Percentiles rank a stretch among this genome's conserved stretches.
phyloP scores from a whole-genome alignment of 2,888 invertebrate genomes.

The Microplitis deprimator region DNA sequence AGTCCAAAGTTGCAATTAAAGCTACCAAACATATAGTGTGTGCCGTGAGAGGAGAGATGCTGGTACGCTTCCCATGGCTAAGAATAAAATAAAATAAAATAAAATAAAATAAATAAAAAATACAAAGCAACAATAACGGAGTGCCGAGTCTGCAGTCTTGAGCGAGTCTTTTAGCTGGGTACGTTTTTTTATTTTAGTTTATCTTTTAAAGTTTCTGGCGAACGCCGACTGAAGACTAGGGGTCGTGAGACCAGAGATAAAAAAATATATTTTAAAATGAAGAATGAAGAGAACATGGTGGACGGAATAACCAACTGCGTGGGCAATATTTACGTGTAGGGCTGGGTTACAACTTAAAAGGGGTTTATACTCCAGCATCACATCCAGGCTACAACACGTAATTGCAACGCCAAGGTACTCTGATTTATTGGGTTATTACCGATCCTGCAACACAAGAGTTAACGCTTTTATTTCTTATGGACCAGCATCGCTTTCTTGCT shows the following conservation, averaged over 20 bases:
- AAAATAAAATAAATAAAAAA: conserved; percentile 40
- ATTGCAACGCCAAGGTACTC: conserved; percentile 66
- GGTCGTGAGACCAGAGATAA: conserved; percentile 5
- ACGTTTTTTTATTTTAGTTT: too few relatives aligned
- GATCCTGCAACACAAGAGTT: conserved; percentile 60
- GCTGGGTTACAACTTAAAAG: conserved; percentile 60
- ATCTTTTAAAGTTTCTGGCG: not conserved
- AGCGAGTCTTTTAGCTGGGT: not conserved
- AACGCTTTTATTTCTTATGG: conserved; percentile 57
- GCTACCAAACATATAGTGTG: conserved; percentile 51
- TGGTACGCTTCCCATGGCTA: conserved; percentile 56
- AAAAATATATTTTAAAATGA: conserved; percentile 18
- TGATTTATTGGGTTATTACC: conserved; percentile 71
- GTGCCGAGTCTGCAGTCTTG: conserved; percentile 40
- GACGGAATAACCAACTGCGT: conserved; percentile 44
- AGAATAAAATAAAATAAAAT: conserved; percentile 20
- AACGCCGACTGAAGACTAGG: not conserved
- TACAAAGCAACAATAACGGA: conserved; percentile 35
- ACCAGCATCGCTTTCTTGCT: conserved; percentile 11
- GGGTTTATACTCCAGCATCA: conserved; percentile 48
- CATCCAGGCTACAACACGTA: conserved; percentile 52
- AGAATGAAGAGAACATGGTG: conserved; percentile 48
- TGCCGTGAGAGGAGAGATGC: conserved; percentile 4
- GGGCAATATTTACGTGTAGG: conserved; percentile 69
- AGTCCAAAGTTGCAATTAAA: conserved; percentile 67